These are phyloP conservation scores for Protaetia brevitarsis DNA, from an alignment of 1,140 invertebrate species.

Conservation along the genomic window DNA sequence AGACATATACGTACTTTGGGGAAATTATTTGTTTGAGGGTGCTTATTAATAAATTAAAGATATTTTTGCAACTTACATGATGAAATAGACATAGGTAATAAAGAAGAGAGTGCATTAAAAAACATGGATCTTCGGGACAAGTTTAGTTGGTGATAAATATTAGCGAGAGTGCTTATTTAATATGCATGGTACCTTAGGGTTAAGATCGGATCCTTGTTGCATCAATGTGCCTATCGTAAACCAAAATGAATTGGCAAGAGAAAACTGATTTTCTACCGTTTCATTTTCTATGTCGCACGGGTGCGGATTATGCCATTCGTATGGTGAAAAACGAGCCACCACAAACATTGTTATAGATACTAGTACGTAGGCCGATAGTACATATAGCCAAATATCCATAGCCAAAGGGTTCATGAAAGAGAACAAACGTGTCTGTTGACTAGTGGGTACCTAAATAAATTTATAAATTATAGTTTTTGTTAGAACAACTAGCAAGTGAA, in stretches of 20 bases:
- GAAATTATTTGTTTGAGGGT: background rate
- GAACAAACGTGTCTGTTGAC: constrained; percentile 73
- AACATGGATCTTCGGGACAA: background rate
- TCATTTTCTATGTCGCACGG: constrained; percentile 64
- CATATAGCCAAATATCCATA: constrained; percentile 79
- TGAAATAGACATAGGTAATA: background rate
- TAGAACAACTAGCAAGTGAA: background rate
- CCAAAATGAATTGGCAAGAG: constrained; percentile 72
- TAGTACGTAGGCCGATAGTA: constrained; percentile 71
- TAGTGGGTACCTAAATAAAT: constrained; percentile 54
- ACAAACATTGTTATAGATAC: constrained; percentile 82
- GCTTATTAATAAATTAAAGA: background rate
- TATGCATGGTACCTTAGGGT: constrained; percentile 66
- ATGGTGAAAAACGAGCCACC: constrained; percentile 75
- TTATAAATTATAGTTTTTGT: background rate
- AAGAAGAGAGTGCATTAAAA: background rate
- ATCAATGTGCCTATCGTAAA: constrained; percentile 87
- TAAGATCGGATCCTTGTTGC: constrained; percentile 89
- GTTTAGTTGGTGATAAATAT: constrained; percentile 22
- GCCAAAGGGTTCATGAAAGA: constrained; percentile 86
- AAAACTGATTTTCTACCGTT: constrained; percentile 64
- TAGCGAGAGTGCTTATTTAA: constrained; percentile 21
- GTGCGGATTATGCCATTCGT: constrained; percentile 77
- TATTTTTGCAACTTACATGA: background rate
- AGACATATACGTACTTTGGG: background rate